Conservation (phyloP, 2,797 vertebrate species). For the Chiroxiphia lanceolata region DNA sequence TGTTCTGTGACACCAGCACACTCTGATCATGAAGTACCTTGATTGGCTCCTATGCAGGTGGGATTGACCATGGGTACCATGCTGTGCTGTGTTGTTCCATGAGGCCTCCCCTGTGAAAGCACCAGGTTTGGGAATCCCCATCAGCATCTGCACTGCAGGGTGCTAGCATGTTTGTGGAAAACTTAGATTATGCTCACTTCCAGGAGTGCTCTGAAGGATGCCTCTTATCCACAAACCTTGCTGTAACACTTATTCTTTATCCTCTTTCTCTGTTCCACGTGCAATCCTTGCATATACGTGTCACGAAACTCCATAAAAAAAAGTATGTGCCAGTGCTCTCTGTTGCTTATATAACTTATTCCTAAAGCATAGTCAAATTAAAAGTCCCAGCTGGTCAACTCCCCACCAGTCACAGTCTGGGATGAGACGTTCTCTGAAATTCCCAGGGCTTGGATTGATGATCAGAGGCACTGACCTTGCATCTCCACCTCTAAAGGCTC, state of each 20-base stretch:
- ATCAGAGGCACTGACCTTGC: not conserved
- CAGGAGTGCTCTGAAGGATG: not conserved
- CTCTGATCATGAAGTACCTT: not conserved
- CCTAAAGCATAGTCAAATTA: not conserved
- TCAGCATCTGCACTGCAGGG: not conserved
- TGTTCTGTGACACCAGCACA: not conserved
- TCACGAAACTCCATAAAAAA: not conserved
- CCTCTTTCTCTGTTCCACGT: not conserved
- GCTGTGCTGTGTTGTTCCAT: rapidly evolving
- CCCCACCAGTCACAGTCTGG: not conserved
- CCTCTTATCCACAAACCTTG: not conserved
- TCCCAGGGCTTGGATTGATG: not conserved
- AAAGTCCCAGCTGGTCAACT: not conserved
- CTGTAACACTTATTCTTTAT: not conserved
- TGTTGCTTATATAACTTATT: not conserved
- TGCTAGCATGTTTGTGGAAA: not conserved
- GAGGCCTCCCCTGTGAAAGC: not conserved
- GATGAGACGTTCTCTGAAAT: not conserved
- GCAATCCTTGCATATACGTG: not conserved
- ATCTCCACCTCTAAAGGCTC: not conserved
- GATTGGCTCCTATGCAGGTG: not conserved
- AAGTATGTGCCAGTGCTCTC: not conserved
- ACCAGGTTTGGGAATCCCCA: not conserved
- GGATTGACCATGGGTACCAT: rapidly evolving
- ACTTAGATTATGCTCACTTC: not conserved